Evolutionary conservation across 2,888 invertebrate species (phyloP), one percentile per base, ranked within the genome.

Genomic region (Octonoba sinensis): DNA sequence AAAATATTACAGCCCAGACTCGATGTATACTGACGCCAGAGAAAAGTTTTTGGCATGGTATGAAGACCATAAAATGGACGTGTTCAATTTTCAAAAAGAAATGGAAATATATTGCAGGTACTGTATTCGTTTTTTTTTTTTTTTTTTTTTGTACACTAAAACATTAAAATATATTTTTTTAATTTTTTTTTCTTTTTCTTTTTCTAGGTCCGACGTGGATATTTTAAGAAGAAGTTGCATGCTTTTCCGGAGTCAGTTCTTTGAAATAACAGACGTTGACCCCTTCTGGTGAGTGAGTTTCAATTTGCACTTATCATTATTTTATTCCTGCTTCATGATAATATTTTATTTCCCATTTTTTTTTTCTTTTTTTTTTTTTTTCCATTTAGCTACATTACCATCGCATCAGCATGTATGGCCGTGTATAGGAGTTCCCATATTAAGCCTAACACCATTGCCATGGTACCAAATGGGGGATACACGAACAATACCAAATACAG

Each of bases 51-150:
- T 54, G 1, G 3, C 20, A 11, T 76, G 67, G 76, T 13, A 76
- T 27, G 44, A 76, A 12, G 66, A 57, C 15, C 16, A 46, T 1
- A 24, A 59, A 12, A 16, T 22, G 3, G 15, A 46, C 1, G 1
- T 1, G 3, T 70, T 70, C 20, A 13, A 70, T 15, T 70, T 70
- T 22, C 57, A 70, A 46, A 13, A 57, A 46, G 70, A 70, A 46
- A 70, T 70, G 20, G 2, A 46, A 11, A n/a, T 11, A 0, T 70
- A 70, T 44, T 70, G 70, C 22, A 36, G 59, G 27, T 27, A 27
- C 3, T 27, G 6, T 3, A 27, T 2, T 27, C 27, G 27, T 2
- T 3, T 27, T 6, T 27, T 27, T 3, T 27, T 3, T 27, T 27
- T 27, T 3, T 27, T 27, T 27, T 27, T 3, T 27, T 27, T 27